A percentile compares a stretch with the other conserved stretches of the same genome.
These are phyloP conservation scores for Belonocnema kinseyi DNA, from an alignment of 1,140 invertebrate species.

Conservation along the genomic window DNA sequence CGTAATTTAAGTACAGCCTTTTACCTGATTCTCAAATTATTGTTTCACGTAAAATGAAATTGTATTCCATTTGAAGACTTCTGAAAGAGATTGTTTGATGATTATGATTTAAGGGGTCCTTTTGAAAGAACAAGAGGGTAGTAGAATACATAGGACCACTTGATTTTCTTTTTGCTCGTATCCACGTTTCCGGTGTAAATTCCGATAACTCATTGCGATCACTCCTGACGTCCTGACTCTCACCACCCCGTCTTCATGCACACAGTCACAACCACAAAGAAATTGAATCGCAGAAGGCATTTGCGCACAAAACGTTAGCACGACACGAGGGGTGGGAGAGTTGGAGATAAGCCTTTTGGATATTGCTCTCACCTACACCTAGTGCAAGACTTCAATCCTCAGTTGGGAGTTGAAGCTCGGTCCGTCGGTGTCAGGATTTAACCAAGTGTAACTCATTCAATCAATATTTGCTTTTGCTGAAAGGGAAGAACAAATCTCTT, in stretches of 20 bases:
- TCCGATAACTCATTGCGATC: not conserved
- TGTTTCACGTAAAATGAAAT: no score
- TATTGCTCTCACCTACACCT: constrained; percentile 4
- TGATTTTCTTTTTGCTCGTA: no score
- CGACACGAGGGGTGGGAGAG: not conserved
- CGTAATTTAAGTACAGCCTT: no score
- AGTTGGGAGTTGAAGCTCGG: not conserved
- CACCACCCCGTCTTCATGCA: not conserved
- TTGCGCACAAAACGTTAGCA: constrained; percentile 3
- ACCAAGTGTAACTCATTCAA: no score
- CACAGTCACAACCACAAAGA: not conserved
- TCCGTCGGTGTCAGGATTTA: not conserved
- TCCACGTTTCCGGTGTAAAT: not conserved
- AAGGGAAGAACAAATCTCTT: no score
- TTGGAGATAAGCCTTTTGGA: constrained; percentile 26
- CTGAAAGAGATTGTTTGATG: no score
- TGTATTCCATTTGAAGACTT: no score
- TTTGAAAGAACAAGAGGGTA: no score
- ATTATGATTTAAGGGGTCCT: no score
- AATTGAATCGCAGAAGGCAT: constrained; percentile 15
- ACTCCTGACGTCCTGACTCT: not conserved
- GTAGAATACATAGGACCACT: no score
- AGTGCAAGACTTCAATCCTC: not conserved
- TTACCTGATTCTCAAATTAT: no score
- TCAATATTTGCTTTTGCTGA: no score